phyloP scores from a whole-genome alignment of 2,888 invertebrate genomes.

The Ochlodes sylvanus region DNA sequence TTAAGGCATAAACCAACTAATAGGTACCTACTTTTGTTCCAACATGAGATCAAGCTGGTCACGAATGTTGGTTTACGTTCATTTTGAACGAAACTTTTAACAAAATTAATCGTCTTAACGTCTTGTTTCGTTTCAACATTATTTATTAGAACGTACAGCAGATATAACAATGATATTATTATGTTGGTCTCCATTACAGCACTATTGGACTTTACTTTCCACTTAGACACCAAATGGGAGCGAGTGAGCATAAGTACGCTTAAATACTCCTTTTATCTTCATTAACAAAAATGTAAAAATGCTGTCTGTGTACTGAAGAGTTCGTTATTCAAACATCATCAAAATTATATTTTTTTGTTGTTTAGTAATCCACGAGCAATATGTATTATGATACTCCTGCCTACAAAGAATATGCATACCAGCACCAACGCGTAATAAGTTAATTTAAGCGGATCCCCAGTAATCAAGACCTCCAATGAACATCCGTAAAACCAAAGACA shows the following conservation, averaged over 20 bases:
- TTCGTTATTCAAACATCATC: neutral
- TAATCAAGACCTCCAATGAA: too few relatives aligned
- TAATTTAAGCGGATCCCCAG: too few relatives aligned
- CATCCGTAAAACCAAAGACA: too few relatives aligned
- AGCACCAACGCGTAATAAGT: too few relatives aligned
- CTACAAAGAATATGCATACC: too few relatives aligned
- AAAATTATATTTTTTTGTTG: too few relatives aligned
- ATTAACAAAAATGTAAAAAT: neutral
- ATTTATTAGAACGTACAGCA: neutral
- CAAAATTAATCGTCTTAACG: conserved; percentile 47
- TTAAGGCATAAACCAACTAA: too few relatives aligned
- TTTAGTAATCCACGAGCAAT: too few relatives aligned
- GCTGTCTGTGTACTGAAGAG: neutral
- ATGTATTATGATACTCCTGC: too few relatives aligned
- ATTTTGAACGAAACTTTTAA: conserved; percentile 58
- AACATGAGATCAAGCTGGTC: conserved; percentile 56
- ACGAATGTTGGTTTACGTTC: conserved; percentile 61
- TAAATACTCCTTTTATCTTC: neutral
- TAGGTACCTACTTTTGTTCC: conserved; percentile 59
- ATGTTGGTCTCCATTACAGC: neutral
- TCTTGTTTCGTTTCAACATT: conserved; percentile 6
- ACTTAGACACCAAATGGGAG: neutral
- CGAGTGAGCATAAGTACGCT: neutral
- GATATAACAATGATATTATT: neutral
- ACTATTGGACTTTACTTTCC: neutral